A percentile compares a stretch with the other conserved stretches of the same genome.
These are phyloP conservation scores for Antidorcas marsupialis DNA, from an alignment of 2,113 vertebrate species.

Conservation along the genomic window DNA sequence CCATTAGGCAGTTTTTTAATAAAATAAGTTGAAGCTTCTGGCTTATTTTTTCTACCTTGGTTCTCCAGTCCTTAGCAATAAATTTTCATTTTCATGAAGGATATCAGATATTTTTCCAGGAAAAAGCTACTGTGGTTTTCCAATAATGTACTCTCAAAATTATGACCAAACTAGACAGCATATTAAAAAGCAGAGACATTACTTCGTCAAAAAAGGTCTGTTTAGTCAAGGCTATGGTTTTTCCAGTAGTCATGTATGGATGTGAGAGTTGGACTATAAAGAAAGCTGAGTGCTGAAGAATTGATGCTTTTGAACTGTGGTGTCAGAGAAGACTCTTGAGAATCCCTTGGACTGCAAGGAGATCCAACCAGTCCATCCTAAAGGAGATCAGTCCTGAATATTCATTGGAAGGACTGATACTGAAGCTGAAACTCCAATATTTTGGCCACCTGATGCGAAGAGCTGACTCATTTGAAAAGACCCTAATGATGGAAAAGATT, in stretches of 20 bases:
- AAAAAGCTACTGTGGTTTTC: conserved; percentile 12
- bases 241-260: background rate
- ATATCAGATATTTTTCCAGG: background rate
- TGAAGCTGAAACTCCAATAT: background rate
- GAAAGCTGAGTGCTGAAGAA: background rate
- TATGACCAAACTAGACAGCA: background rate
- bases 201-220: background rate
- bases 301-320: background rate
- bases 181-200: background rate
- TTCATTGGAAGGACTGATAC: background rate
- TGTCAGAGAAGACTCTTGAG: background rate
- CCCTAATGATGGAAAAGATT: background rate
- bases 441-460: background rate
- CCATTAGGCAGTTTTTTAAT: background rate
- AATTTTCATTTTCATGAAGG: conserved; percentile 2
- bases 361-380: background rate
- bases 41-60: background rate
- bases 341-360: background rate
- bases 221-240: background rate
- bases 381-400: background rate
- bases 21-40: background rate
- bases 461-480: background rate
- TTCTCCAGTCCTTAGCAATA: background rate
- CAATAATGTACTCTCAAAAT: conserved; percentile 5
- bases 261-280: background rate